phyloP scores from a whole-genome alignment of 2,113 vertebrate species.

The Rhea pennata region DNA sequence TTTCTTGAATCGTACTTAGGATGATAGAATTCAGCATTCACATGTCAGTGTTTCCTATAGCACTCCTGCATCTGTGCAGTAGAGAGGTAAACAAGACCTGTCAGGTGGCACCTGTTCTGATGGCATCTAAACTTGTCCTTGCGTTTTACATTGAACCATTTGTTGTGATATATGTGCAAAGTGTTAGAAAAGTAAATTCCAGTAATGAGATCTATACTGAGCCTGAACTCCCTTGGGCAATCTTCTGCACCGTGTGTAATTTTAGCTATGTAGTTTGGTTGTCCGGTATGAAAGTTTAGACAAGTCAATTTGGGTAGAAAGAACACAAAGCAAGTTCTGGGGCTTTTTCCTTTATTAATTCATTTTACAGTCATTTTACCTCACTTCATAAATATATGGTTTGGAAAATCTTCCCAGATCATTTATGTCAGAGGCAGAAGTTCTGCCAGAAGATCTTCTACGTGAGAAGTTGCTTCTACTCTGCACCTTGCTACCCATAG shows the following conservation, averaged over 20 bases:
- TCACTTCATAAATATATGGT: not conserved
- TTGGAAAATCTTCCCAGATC: not conserved
- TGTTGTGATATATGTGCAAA: not conserved
- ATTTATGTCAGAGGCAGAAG: accelerated
- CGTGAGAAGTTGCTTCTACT: not conserved
- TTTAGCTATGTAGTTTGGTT: not conserved
- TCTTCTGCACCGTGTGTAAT: not conserved
- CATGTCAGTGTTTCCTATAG: not conserved
- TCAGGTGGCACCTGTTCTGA: not conserved
- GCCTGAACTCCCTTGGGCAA: not conserved
- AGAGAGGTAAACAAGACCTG: not conserved
- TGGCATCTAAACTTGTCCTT: not conserved
- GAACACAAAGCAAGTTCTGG: not conserved
- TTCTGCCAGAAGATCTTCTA: not conserved
- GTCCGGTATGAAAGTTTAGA: not conserved
- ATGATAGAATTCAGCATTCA: not conserved
- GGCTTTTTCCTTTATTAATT: not conserved
- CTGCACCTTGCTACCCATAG: not conserved
- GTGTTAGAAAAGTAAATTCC: not conserved
- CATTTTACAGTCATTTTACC: not conserved
- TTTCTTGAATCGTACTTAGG: not conserved
- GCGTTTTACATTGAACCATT: not conserved
- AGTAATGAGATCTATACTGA: not conserved
- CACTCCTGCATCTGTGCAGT: not conserved
- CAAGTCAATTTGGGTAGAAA: not conserved